Evolutionary conservation across 1,140 invertebrate species (phyloP).

Genomic region (Micrasema longulum): DNA sequence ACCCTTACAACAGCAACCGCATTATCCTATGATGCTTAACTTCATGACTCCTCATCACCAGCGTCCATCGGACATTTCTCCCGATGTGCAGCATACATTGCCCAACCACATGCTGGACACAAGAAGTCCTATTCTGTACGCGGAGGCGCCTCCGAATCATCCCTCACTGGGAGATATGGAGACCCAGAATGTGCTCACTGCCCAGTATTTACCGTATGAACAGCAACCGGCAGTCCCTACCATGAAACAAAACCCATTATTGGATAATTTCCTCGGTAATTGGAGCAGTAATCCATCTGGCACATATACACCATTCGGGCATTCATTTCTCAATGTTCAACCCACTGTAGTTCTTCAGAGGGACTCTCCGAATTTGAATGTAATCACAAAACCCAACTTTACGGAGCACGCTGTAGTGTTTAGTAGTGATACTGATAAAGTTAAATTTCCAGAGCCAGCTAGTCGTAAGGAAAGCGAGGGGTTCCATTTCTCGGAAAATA

Average conservation of each 20-base stretch:
- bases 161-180: background rate
- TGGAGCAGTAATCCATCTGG: constrained; percentile 84
- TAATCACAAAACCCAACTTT: constrained; percentile 21
- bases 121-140: constrained; percentile 54
- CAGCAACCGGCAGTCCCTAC: constrained; percentile 14
- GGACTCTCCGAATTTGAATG: constrained; percentile 44
- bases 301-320: constrained; percentile 84
- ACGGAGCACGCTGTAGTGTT: constrained; percentile 57
- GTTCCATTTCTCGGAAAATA: constrained; percentile 57
- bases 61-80: constrained; percentile 55
- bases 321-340: constrained; percentile 59
- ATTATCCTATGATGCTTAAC: constrained; percentile 37
- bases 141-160: background rate
- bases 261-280: constrained; percentile 82
- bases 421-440: constrained; percentile 25
- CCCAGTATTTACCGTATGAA: constrained; percentile 30
- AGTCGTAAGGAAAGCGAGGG: constrained; percentile 55
- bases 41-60: constrained; percentile 40
- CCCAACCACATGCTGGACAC: constrained; percentile 59
- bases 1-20: constrained; percentile 13
- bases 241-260: constrained; percentile 23
- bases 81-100: constrained; percentile 50
- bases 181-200: background rate
- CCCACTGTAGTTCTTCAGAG: constrained; percentile 29
- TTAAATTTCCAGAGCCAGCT: constrained; percentile 28